A percentile compares a stretch with the other conserved stretches of the same genome.
Conservation (phyloP, 2,797 vertebrate genomes). For the Picus viridis region DNA sequence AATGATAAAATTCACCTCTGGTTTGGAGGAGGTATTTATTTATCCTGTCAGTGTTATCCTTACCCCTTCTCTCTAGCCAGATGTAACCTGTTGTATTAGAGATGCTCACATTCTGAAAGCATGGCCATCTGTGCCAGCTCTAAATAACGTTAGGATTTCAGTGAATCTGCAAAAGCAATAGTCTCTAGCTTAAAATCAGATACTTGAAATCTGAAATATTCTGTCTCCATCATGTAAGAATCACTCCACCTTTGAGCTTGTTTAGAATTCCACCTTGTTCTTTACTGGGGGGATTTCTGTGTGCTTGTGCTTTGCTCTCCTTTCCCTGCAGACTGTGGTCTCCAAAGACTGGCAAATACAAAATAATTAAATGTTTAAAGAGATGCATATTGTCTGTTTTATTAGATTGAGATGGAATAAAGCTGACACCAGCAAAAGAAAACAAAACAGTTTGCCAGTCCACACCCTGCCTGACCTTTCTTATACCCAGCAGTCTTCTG, state of each 20-base stretch:
- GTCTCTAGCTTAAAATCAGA: neutral
- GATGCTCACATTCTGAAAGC: neutral
- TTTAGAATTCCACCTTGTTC: constrained; percentile 13
- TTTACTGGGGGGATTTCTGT: neutral
- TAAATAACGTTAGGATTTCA: neutral
- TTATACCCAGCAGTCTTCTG: constrained; percentile 51
- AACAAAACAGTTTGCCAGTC: constrained; percentile 56
- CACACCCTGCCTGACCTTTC: constrained; percentile 68
- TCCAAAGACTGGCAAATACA: constrained; percentile 58
- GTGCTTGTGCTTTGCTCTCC: constrained; percentile 3
- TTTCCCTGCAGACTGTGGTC: constrained; percentile 28
- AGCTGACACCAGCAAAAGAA: constrained; percentile 73
- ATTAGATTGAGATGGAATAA: constrained; percentile 71
- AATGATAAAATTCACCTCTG: constrained; percentile 19
- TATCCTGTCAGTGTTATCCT: neutral
- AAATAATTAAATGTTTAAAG: constrained; percentile 73
- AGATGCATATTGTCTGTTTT: constrained; percentile 60
- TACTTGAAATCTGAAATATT: neutral
- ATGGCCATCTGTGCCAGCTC: neutral
- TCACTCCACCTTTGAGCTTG: neutral
- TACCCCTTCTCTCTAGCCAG: neutral
- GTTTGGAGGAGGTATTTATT: constrained; percentile 3
- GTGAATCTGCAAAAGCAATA: neutral
- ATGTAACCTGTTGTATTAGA: neutral
- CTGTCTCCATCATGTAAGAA: neutral